Percentiles rank a stretch among this genome's conserved stretches.
Evolutionary conservation across 2,888 invertebrate genomes (phyloP).

Genomic region (Macaria notata): DNA sequence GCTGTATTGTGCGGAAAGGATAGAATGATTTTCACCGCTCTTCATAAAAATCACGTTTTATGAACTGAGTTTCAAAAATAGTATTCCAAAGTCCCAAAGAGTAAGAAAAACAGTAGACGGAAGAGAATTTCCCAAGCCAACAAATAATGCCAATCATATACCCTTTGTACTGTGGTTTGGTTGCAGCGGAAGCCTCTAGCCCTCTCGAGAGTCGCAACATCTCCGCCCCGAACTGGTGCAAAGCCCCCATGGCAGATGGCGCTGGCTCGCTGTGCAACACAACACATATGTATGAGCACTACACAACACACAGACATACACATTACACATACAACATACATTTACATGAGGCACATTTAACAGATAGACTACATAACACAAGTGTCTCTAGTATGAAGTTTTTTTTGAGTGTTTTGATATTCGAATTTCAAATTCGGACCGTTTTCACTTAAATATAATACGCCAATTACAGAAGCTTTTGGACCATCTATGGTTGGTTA

Average conservation of each 20-base stretch:
- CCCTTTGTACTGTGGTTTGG: slow-evolving; percentile 75
- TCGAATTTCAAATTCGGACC: too few relatives aligned
- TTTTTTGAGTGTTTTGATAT: too few relatives aligned
- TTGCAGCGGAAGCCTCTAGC: slow-evolving; percentile 86
- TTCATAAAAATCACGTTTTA: too few relatives aligned
- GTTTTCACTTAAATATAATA: too few relatives aligned
- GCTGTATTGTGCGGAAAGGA: too few relatives aligned
- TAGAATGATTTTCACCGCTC: too few relatives aligned
- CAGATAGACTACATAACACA: too few relatives aligned
- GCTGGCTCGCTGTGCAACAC: slow-evolving; percentile 86
- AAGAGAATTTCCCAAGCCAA: slow-evolving; percentile 48
- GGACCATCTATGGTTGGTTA: too few relatives aligned
- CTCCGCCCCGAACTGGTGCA: slow-evolving; percentile 93
- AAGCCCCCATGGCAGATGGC: slow-evolving; percentile 91
- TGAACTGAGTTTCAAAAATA: too few relatives aligned
- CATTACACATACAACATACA: slow-evolving; percentile 23
- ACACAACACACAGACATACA: slow-evolving; percentile 43
- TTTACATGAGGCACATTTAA: neutral
- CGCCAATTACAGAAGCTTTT: too few relatives aligned
- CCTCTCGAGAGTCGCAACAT: slow-evolving; percentile 92
- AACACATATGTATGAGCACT: slow-evolving; percentile 67
- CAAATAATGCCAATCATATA: slow-evolving; percentile 69
- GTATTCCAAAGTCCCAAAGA: too few relatives aligned
- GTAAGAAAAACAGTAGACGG: slow-evolving; percentile 26
- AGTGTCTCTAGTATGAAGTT: too few relatives aligned